A percentile compares a stretch with the other conserved stretches of the same genome.
Conservation (phyloP, 2,797 vertebrate species). For the Aulostomus chinensis region DNA sequence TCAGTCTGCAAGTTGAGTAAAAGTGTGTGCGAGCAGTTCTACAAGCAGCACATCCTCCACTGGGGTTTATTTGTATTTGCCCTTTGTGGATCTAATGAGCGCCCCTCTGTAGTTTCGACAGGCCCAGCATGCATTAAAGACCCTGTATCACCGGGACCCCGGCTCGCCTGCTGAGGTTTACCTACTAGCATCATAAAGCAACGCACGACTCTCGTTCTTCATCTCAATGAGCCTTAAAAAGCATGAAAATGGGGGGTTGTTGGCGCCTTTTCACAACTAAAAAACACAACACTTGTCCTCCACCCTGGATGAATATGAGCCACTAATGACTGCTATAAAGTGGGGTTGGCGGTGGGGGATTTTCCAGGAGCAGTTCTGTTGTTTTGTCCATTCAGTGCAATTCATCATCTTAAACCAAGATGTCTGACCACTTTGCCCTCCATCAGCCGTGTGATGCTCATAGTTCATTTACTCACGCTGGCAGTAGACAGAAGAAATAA, state of each 20-base stretch:
- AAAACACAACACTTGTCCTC: slow-evolving; percentile 66
- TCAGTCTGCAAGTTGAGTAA: no score
- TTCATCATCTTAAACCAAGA: slow-evolving; percentile 54
- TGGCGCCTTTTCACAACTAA: slow-evolving; percentile 62
- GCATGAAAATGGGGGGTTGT: slow-evolving; percentile 67
- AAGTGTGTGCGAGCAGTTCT: slow-evolving; percentile 2
- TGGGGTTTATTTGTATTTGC: slow-evolving; percentile 72
- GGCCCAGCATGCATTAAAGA: slow-evolving; percentile 71
- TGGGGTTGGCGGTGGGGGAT: neutral
- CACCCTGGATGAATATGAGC: slow-evolving; percentile 64
- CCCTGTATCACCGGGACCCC: slow-evolving; percentile 41
- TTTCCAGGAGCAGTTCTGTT: slow-evolving; percentile 26
- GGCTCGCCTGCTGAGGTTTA: slow-evolving; percentile 75
- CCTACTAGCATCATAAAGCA: slow-evolving; percentile 65
- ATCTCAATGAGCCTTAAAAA: slow-evolving; percentile 73
- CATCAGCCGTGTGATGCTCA: neutral
- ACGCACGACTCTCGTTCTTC: slow-evolving; percentile 48
- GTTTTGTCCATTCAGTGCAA: slow-evolving; percentile 48
- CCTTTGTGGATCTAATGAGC: slow-evolving; percentile 78
- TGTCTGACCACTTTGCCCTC: slow-evolving; percentile 1
- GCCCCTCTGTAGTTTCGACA: slow-evolving; percentile 48
- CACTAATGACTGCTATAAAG: slow-evolving; percentile 81
- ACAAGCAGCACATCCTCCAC: slow-evolving; percentile 15
- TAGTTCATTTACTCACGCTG: slow-evolving; percentile 18
- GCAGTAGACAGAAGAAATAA: neutral